A percentile compares a stretch with the other conserved stretches of the same genome.
phyloP scores from a whole-genome alignment of 2,797 vertebrate species.

The Chiloscyllium punctatum region DNA sequence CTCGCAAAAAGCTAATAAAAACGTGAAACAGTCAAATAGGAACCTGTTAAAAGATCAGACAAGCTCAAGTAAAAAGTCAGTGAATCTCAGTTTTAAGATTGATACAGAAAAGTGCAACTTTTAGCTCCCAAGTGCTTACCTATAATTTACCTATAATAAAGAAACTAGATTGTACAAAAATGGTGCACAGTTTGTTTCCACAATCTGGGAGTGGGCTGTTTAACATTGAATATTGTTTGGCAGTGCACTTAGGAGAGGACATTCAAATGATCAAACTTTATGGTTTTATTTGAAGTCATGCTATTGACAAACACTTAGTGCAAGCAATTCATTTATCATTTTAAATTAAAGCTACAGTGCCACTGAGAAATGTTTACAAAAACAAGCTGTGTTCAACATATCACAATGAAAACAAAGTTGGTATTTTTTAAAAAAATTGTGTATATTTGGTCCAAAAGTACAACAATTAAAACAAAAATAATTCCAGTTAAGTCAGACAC shows the following conservation, averaged over 20 bases:
- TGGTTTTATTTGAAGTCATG: constrained; percentile 14
- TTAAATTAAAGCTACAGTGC: constrained; percentile 32
- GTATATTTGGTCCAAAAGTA: constrained; percentile 36
- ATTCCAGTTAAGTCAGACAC: constrained; percentile 37
- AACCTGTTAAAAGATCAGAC: constrained; percentile 35
- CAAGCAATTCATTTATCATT: constrained; percentile 36
- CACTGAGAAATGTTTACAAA: constrained; percentile 19
- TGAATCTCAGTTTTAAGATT: background rate
- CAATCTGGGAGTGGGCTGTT: background rate
- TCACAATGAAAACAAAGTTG: constrained; percentile 25
- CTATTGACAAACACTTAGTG: constrained; percentile 29
- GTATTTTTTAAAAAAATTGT: background rate
- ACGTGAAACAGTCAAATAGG: constrained; percentile 22
- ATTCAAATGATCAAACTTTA: constrained; percentile 34
- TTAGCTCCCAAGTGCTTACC: constrained; percentile 28
- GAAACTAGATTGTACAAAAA: constrained; percentile 4
- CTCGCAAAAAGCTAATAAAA: constrained; percentile 32
- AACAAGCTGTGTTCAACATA: constrained; percentile 18
- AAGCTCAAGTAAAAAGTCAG: constrained; percentile 33
- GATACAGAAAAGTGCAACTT: constrained; percentile 35
- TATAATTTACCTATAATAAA: constrained; percentile 6
- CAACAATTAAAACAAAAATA: constrained; percentile 31
- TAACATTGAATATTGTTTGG: background rate
- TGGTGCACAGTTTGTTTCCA: background rate
- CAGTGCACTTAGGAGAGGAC: constrained; percentile 36